Percentiles rank a stretch among this genome's conserved stretches.
Evolutionary conservation across 2,888 invertebrate genomes (phyloP).

Genomic region (Drosophila niveifrons): DNA sequence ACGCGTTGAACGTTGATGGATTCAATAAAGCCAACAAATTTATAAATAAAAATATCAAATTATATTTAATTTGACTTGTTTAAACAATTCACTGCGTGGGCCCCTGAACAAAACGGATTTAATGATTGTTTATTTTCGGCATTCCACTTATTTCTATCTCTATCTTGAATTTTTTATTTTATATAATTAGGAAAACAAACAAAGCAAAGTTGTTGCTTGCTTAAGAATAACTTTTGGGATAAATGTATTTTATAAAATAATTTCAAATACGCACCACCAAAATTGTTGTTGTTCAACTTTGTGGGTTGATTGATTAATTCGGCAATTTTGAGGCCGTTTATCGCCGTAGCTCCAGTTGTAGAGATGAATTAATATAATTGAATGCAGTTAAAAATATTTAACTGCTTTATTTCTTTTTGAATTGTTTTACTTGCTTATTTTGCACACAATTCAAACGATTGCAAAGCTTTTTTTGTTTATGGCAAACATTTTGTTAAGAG

Average conservation of each 20-base stretch:
- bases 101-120: conserved; percentile 13
- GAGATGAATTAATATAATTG: conserved; percentile 4
- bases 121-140: conserved; percentile 44
- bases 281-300: conserved; percentile 81
- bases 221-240: background rate
- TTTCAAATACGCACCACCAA: conserved; percentile 66
- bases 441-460: background rate
- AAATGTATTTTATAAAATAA: conserved; percentile 3
- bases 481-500: conserved; percentile 68
- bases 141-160: conserved; percentile 29
- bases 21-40: conserved; percentile 23
- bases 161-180: background rate
- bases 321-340: conserved; percentile 80
- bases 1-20: conserved; percentile 14
- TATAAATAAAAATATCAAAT: conserved; percentile 54
- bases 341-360: conserved; percentile 13
- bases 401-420: conserved; percentile 36
- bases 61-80: conserved; percentile 45
- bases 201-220: conserved; percentile 4
- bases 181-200: conserved; percentile 37
- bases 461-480: conserved; percentile 54
- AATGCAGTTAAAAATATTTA: conserved; percentile 17
- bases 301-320: conserved; percentile 81
- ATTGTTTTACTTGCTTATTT: conserved; percentile 3
- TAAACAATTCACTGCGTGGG: conserved; percentile 30